Evolutionary conservation across 1,140 invertebrate species (phyloP).

Genomic region (Brachionus manjavacas): DNA sequence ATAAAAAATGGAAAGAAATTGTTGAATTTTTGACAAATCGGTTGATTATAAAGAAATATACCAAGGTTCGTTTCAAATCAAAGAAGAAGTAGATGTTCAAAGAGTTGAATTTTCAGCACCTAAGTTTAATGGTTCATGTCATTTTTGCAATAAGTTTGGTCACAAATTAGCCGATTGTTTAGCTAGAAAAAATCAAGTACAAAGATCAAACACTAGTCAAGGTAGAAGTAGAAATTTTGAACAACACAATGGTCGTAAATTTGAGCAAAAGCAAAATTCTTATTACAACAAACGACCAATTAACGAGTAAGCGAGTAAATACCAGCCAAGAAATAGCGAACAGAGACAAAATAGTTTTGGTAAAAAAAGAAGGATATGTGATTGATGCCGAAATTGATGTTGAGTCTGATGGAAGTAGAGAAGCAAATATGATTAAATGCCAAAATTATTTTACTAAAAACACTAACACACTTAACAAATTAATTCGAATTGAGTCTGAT

Average conservation of each 20-base stretch:
- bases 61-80: no score
- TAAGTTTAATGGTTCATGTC: not conserved
- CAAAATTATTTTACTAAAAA: no score
- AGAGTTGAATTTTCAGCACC: no score
- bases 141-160: not conserved
- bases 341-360: not conserved
- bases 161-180: not conserved
- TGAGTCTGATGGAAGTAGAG: not conserved
- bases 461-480: no score
- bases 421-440: not conserved
- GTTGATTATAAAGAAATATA: no score
- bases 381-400: not conserved
- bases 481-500: not conserved
- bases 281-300: not conserved
- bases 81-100: no score
- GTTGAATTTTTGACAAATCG: no score
- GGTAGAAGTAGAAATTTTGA: not conserved
- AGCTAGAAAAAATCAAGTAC: not conserved
- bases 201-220: not conserved
- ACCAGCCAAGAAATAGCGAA: not conserved
- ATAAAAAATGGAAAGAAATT: not conserved
- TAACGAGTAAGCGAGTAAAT: not conserved
- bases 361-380: not conserved
- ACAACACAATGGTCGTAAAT: not conserved
- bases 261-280: not conserved